A percentile compares a stretch with the other conserved stretches of the same genome.
These are phyloP conservation scores for Anarhynchus alexandrinus DNA, from an alignment of 2,113 vertebrate species.

Conservation along the genomic window DNA sequence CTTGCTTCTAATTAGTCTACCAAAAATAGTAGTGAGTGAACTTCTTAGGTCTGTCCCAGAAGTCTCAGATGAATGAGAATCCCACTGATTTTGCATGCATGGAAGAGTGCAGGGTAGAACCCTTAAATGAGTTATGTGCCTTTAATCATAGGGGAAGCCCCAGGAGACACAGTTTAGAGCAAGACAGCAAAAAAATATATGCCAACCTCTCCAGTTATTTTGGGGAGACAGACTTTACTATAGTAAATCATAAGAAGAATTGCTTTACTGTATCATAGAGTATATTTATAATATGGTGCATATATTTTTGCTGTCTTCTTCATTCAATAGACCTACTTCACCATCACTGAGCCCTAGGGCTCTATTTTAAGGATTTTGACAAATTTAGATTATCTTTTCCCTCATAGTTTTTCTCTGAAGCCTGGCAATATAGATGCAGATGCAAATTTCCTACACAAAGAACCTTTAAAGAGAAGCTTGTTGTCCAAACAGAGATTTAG, in stretches of 20 bases:
- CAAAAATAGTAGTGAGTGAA: neutral
- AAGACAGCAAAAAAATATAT: neutral
- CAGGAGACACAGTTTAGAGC: neutral
- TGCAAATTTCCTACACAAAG: neutral
- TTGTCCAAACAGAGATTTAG: neutral
- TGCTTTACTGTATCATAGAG: neutral
- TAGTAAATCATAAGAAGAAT: constrained; percentile 8
- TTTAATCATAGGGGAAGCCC: neutral
- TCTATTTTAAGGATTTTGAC: neutral
- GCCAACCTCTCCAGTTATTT: neutral
- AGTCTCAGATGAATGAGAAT: neutral
- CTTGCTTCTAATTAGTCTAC: neutral
- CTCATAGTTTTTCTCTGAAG: neutral
- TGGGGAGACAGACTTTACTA: neutral
- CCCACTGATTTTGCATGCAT: neutral
- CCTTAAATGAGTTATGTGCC: neutral
- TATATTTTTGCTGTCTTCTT: neutral
- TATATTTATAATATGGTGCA: neutral
- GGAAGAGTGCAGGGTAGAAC: neutral
- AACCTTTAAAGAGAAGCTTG: neutral
- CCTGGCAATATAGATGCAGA: neutral
- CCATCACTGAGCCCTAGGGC: neutral
- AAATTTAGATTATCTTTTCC: neutral
- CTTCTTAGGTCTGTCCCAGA: neutral
- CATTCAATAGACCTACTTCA: neutral